These are phyloP conservation scores for Lanistes nyassanus DNA, from an alignment of 1,140 invertebrate genomes.

Conservation along the genomic window DNA sequence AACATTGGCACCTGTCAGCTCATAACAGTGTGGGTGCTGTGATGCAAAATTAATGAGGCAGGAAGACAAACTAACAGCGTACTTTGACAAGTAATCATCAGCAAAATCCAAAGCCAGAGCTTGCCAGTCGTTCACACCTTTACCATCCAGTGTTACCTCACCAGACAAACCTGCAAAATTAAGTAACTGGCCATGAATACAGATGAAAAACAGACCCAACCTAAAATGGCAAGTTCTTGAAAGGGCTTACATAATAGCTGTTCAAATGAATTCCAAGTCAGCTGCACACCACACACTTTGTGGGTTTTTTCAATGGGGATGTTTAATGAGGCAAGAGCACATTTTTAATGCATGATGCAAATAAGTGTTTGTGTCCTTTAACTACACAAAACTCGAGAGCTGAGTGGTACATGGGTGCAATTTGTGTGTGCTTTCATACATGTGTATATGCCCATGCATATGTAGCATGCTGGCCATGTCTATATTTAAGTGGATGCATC, in stretches of 20 bases:
- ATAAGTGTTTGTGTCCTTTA: too few relatives aligned
- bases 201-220: too few relatives aligned
- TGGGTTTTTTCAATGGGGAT: too few relatives aligned
- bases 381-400: too few relatives aligned
- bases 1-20: neutral
- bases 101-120: conserved; percentile 71
- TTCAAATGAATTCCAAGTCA: too few relatives aligned
- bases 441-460: neutral
- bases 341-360: too few relatives aligned
- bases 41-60: too few relatives aligned
- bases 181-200: neutral
- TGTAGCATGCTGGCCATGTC: neutral
- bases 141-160: conserved; percentile 66
- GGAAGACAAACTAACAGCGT: neutral
- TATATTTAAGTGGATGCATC: neutral
- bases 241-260: neutral
- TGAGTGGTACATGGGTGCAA: too few relatives aligned
- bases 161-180: conserved; percentile 61
- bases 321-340: too few relatives aligned
- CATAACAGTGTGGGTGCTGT: neutral
- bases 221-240: neutral
- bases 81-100: conserved; percentile 57
- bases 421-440: too few relatives aligned
- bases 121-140: conserved; percentile 66
- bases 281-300: too few relatives aligned